These are phyloP conservation scores for Oncorhynchus masou DNA, from an alignment of 2,113 vertebrate species.

Conservation along the genomic window DNA sequence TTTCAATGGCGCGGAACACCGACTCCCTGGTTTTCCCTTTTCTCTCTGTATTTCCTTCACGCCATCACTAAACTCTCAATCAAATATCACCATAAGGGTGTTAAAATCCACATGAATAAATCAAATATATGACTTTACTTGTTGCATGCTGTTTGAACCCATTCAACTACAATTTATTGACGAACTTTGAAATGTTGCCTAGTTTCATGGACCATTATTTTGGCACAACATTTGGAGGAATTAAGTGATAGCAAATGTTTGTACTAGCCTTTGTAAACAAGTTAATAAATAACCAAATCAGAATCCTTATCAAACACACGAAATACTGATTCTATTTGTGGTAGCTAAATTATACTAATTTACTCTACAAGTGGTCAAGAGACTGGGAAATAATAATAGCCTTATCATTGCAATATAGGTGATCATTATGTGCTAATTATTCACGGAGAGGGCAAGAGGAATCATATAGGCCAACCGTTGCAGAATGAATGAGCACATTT, in stretches of 20 bases:
- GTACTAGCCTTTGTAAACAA: no score
- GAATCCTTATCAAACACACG: neutral
- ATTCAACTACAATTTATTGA: neutral
- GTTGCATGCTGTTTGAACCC: neutral
- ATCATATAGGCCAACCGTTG: neutral
- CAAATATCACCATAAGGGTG: constrained; percentile 34
- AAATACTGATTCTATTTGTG: neutral
- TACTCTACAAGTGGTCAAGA: neutral
- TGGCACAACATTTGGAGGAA: neutral
- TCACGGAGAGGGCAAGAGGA: neutral
- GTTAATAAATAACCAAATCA: no score
- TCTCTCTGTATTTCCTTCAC: constrained; percentile 59
- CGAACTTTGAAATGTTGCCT: neutral
- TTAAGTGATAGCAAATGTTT: no score
- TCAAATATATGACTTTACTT: neutral
- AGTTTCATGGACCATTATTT: neutral
- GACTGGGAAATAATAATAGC: neutral
- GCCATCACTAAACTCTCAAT: constrained; percentile 62
- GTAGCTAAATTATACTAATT: neutral
- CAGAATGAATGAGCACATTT: neutral
- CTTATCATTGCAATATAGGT: neutral
- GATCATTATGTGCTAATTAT: neutral
- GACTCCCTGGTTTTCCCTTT: constrained; percentile 42
- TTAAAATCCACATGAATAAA: constrained; percentile 1
- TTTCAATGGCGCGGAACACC: constrained; percentile 81